Conservation (phyloP, 30 jellyfish, hydroid and myxozoan species). For the Aurelia aurita complex sp. Pacific region DNA sequence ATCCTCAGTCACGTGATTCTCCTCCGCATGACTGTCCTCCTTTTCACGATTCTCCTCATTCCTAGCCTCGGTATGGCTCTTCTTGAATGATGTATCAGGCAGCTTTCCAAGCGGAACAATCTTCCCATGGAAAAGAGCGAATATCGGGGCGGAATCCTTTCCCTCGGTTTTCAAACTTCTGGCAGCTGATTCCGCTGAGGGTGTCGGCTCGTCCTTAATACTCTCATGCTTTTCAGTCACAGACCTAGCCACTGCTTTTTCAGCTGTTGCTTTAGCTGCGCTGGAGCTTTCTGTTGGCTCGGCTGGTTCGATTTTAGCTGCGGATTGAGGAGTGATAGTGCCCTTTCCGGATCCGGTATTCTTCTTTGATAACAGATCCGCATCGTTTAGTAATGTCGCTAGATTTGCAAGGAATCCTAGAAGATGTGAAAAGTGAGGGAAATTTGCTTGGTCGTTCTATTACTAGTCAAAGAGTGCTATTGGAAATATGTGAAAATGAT, state of each 20-base stretch:
- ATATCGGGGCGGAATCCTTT: slow-evolving; percentile 87
- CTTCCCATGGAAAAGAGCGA: slow-evolving; percentile 92
- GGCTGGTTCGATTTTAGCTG: neutral
- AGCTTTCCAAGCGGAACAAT: slow-evolving; percentile 89
- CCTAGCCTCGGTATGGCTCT: slow-evolving; percentile 71
- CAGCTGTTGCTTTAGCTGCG: slow-evolving; percentile 2
- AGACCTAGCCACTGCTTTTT: slow-evolving; percentile 26
- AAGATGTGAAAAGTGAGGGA: too few species aligned
- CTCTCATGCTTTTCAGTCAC: slow-evolving; percentile 24
- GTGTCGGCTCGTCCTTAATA: slow-evolving; percentile 40
- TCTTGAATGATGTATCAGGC: slow-evolving; percentile 87
- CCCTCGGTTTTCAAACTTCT: slow-evolving; percentile 60
- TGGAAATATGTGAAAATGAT: too few species aligned
- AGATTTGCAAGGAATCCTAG: slow-evolving; percentile 93
- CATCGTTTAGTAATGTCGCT: slow-evolving; percentile 89
- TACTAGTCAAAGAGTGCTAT: too few species aligned
- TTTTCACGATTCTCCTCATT: slow-evolving; percentile 11
- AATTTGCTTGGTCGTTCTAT: too few species aligned
- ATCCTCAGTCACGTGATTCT: slow-evolving; percentile 6
- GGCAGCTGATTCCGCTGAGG: slow-evolving; percentile 59
- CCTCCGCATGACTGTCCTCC: slow-evolving; percentile 11
- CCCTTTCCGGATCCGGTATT: slow-evolving; percentile 46
- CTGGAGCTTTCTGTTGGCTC: slow-evolving; percentile 7
- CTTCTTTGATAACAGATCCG: slow-evolving; percentile 76
- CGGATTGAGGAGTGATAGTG: slow-evolving; percentile 35